phyloP scores from a whole-genome alignment of 1,140 invertebrate genomes.

The Panagrolaimus sp. region DNA sequence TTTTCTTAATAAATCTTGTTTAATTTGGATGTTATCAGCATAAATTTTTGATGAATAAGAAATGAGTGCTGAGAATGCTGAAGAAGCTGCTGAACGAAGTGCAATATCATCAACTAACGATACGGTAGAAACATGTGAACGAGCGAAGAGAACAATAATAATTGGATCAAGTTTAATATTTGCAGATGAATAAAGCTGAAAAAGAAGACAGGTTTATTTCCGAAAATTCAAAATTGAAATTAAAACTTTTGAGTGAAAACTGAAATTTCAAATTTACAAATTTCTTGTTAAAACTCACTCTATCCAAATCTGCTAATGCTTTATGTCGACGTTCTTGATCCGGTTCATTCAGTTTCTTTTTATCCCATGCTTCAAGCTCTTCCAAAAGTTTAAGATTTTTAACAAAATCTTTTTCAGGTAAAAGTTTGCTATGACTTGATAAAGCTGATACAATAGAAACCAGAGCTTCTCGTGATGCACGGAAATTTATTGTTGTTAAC shows the following conservation, averaged over 20 bases:
- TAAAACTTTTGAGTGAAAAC: too few species aligned
- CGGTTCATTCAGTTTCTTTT: conserved; percentile 79
- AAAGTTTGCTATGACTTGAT: conserved; percentile 3
- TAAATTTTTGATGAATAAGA: conserved; percentile 66
- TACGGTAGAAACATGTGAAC: conserved; percentile 33
- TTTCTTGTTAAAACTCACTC: conserved; percentile 62
- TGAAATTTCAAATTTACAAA: too few species aligned
- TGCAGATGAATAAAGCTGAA: conserved; percentile 5
- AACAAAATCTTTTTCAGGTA: not conserved
- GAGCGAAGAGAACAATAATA: conserved; percentile 30
- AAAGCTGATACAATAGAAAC: not conserved
- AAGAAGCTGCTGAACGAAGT: conserved; percentile 70
- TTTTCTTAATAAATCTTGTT: conserved; percentile 16
- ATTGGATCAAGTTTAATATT: not conserved
- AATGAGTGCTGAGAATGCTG: conserved; percentile 68
- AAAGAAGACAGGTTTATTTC: too few species aligned
- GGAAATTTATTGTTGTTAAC: conserved; percentile 11
- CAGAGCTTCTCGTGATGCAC: conserved; percentile 14
- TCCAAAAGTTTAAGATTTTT: conserved; percentile 27
- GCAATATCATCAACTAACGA: conserved; percentile 67
- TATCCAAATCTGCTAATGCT: conserved; percentile 64
- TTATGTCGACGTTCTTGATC: conserved; percentile 76
- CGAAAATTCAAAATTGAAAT: conserved; percentile 5
- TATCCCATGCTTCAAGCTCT: conserved; percentile 77
- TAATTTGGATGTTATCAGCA: conserved; percentile 61